phyloP scores from a whole-genome alignment of 2,797 vertebrate genomes.

The Poliocrania exsul region DNA sequence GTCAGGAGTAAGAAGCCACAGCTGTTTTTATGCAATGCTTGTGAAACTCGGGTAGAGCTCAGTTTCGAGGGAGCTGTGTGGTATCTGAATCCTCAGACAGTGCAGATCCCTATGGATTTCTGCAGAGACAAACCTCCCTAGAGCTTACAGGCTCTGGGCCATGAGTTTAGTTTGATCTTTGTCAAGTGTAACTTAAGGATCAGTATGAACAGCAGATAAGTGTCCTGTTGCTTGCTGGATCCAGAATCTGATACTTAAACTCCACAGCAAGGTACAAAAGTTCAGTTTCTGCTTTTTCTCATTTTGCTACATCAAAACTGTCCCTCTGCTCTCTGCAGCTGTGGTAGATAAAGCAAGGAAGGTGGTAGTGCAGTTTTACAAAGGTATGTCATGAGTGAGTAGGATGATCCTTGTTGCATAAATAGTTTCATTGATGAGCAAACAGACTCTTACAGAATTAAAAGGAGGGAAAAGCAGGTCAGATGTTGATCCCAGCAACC shows the following conservation, averaged over 20 bases:
- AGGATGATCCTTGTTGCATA: background rate
- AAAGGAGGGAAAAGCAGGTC: background rate
- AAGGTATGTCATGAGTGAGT: background rate
- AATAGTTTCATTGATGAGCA: background rate
- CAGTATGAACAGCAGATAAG: background rate
- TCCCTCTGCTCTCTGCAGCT: background rate
- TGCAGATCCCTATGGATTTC: background rate
- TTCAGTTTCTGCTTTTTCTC: background rate
- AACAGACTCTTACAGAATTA: background rate
- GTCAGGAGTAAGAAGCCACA: background rate
- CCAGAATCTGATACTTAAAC: background rate
- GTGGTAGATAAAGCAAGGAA: background rate
- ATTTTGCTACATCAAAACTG: background rate
- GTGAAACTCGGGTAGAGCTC: background rate
- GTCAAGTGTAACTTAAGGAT: background rate
- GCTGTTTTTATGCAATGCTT: background rate
- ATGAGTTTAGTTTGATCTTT: background rate
- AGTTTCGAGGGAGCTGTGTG: background rate
- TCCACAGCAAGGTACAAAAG: background rate
- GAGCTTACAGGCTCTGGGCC: background rate
- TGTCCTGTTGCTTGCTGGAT: background rate
- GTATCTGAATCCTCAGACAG: background rate
- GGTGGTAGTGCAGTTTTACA: background rate
- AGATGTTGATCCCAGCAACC: background rate
- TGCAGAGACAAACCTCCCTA: background rate